A percentile compares a stretch with the other conserved stretches of the same genome.
Conservation (phyloP, 2,888 invertebrate genomes). For the Sthenelais limicola region DNA sequence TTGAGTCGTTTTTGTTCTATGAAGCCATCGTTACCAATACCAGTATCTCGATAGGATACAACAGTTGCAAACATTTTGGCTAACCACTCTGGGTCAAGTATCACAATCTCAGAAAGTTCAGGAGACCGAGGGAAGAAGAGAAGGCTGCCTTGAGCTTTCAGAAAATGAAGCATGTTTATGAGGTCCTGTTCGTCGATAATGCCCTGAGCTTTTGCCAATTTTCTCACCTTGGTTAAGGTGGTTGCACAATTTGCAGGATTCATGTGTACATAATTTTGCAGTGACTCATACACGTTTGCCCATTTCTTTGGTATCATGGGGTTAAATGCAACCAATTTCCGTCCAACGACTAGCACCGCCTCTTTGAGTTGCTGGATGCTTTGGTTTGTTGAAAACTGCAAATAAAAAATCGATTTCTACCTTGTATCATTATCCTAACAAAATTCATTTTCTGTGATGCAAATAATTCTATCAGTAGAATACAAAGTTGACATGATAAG, state of each 20-base stretch:
- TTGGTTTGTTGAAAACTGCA: conserved; percentile 44
- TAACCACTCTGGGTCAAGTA: conserved; percentile 54
- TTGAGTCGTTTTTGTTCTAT: conserved; percentile 46
- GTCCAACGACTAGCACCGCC: conserved; percentile 42
- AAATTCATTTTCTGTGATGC: too few species aligned
- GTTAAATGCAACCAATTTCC: conserved; percentile 43
- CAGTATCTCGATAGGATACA: conserved; percentile 50
- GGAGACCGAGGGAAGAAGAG: conserved; percentile 50
- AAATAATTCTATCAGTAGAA: too few species aligned
- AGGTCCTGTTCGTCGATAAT: conserved; percentile 44
- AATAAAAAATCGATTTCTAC: not conserved
- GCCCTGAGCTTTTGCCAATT: conserved; percentile 48
- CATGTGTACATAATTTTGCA: conserved; percentile 47
- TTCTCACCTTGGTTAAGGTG: conserved; percentile 44
- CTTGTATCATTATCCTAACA: too few species aligned
- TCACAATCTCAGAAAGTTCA: conserved; percentile 48
- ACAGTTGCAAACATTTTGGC: conserved; percentile 50
- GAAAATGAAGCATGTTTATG: conserved; percentile 50
- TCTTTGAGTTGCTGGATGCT: conserved; percentile 51
- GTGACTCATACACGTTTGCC: conserved; percentile 49
- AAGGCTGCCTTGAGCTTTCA: conserved; percentile 51
- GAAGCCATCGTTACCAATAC: conserved; percentile 48
- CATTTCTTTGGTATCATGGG: conserved; percentile 51
- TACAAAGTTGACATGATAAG: too few species aligned
- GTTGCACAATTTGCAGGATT: conserved; percentile 41